Evolutionary conservation across 2,888 invertebrate genomes (phyloP), one percentile per base, ranked within the genome.

Genomic region (Netelia virgata): DNA sequence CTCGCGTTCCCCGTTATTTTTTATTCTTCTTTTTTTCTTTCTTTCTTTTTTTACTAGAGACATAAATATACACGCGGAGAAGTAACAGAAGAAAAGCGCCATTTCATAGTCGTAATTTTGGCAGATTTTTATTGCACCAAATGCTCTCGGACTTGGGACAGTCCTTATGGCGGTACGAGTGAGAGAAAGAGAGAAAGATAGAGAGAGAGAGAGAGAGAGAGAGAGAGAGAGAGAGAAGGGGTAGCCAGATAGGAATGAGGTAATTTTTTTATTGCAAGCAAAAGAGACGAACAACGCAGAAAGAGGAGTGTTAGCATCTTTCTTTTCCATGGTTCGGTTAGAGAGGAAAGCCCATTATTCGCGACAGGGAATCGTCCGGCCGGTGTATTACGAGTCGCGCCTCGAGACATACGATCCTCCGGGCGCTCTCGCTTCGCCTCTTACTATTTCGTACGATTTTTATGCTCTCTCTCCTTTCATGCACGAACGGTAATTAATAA

Each of bases 291-390:
- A 36, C 3, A 59, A 47, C 14, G 28, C 50, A 59, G 41, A 61
- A 69, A 18, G 75, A 68, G 69, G 64, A 43, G 43, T 43, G 68
- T 50, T 47, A 59, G 53, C 64, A 36, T 64, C 16, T 41, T 64
- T 41, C 11, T 5, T 5, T 28, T 28, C 11, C 43, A 66, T 68
- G 55, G 66, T 41, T 64, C 28, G 14, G 63, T 50, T 50, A 69
- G 72, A 59, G 73, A 59, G 66, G 73, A 66, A 88, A 89, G 90
- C 88, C 89, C 90, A 91, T 90, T 90, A 90, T 87, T 89, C 86
- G 79, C 88, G 91, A 91, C 90, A 90, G 89, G 89, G 88, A 90
- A 91, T 91, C 89, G 91, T 90, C 74, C 28, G 75, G 85, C 86
- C n/a, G 53, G 57, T 90, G 88, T 90, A 90, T 90, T 91, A 88